A percentile compares a stretch with the other conserved stretches of the same genome.
Evolutionary conservation across 2,888 invertebrate genomes (phyloP).

Genomic region (Phragmatobia fuliginosa): DNA sequence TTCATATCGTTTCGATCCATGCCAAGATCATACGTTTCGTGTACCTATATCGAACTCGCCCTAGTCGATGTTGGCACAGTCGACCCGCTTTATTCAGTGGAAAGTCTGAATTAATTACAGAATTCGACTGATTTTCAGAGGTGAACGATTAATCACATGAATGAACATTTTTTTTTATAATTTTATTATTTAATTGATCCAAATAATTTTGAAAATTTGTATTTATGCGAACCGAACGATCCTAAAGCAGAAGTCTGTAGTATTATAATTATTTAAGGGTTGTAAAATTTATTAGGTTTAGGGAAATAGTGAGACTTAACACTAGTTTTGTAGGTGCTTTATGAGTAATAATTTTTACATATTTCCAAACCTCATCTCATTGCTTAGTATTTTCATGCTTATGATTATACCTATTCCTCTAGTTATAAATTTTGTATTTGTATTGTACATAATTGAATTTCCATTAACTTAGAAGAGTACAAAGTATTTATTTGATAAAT

Average conservation of each 20-base stretch:
- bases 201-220: constrained; percentile 44
- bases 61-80: constrained; percentile 18
- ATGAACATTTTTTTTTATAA: constrained; percentile 36
- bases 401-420: constrained; percentile 58
- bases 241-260: constrained; percentile 67
- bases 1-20: neutral
- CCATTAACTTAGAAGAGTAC: constrained; percentile 83
- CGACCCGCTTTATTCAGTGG: constrained; percentile 29
- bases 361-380: constrained; percentile 60
- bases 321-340: constrained; percentile 71
- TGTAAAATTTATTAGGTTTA: constrained; percentile 72
- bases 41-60: constrained; percentile 14
- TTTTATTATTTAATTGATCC: constrained; percentile 45
- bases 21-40: constrained; percentile 14
- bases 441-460: constrained; percentile 80
- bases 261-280: constrained; percentile 69
- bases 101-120: constrained; percentile 6
- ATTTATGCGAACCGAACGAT: constrained; percentile 56
- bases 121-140: constrained; percentile 29
- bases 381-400: constrained; percentile 60
- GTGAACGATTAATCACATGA: constrained; percentile 41
- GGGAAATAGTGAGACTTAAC: constrained; percentile 76
- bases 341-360: constrained; percentile 62
- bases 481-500: constrained; percentile 79
- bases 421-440: constrained; percentile 63